Evolutionary conservation across 2,888 invertebrate species (phyloP), one percentile per base, ranked within the genome.

Genomic region (Gymnosoma rotundatum): DNA sequence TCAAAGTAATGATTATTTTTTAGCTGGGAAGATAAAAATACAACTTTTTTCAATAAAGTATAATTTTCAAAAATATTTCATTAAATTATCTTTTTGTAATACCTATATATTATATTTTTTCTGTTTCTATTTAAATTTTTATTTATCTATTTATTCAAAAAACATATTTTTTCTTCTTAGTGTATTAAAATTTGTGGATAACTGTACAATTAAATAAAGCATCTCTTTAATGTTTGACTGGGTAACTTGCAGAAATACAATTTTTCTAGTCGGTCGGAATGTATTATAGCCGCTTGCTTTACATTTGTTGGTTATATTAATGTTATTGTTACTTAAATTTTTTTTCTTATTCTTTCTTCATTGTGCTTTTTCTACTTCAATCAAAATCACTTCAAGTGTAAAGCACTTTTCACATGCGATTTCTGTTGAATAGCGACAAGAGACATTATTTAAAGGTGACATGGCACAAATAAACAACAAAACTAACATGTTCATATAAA

Each of bases 401-500:
- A 88, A 89, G 87, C 87, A 88, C 90, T 89, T 89, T 89, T 90
- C 90, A 89, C 89, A 89, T 89, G 86, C 89, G 89, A 90, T 90
- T 90, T 90, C 89, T 89, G 89, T 87, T 90, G 89, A 90, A 90
- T 90, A 88, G 89, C 88, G 88, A 88, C 89, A 88, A 88, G 89
- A 87, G 89, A 89, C 89, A 90, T 89, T 90, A 90, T 89, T 89
- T 90, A 88, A 88, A 90, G 89, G 89, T 89, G 89, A 88, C 90
- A 88, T 86, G 86, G 87, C 80, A 88, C 88, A 89, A 87, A 87
- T 80, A 84, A 74, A 78, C 73, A 82, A 69, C 50, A 14, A 8
- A 6, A 66, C 36, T 52, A n/a, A 38, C 8, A 32, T 20, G 12
- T 32, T 42, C 36, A 38, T 38, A 63, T 38, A 67, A 9, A 32